Evolutionary conservation across 2,797 vertebrate species (phyloP).

Genomic region (Anolis apletophallus): DNA sequence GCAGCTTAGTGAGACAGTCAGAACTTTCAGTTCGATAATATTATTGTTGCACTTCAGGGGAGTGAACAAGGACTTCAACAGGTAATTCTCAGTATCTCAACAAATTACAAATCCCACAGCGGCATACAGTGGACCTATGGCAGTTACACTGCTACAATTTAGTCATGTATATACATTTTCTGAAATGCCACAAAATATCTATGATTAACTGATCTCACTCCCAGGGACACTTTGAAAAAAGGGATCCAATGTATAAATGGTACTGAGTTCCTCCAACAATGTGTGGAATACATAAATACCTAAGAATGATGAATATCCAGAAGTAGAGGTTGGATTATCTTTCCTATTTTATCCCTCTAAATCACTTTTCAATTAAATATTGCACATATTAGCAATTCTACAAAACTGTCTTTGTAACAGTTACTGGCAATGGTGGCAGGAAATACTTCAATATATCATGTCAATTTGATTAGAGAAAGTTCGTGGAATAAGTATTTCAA

Average conservation of each 20-base stretch:
- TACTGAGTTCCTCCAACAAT: neutral
- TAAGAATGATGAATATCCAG: neutral
- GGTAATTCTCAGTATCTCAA: too few relatives aligned
- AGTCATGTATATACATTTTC: too few relatives aligned
- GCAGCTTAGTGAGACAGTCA: too few relatives aligned
- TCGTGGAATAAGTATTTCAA: neutral
- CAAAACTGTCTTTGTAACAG: conserved; percentile 5
- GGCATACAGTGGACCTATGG: too few relatives aligned
- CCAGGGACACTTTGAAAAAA: neutral
- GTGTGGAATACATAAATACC: neutral
- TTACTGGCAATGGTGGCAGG: conserved; percentile 32
- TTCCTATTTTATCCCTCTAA: conserved; percentile 20
- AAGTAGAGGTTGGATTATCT: neutral
- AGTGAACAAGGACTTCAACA: too few relatives aligned
- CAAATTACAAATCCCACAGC: too few relatives aligned
- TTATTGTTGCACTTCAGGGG: too few relatives aligned
- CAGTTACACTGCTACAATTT: too few relatives aligned
- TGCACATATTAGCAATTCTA: conserved; percentile 39
- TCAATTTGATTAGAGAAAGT: conserved; percentile 17
- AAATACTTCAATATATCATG: conserved; percentile 26
- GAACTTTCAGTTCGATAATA: too few relatives aligned
- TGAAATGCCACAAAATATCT: neutral
- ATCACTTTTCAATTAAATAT: conserved; percentile 4
- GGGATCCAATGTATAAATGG: neutral
- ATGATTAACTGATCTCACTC: neutral